Evolutionary conservation across 2,113 vertebrate genomes (phyloP).

Genomic region (Gymnorhina tibicen): DNA sequence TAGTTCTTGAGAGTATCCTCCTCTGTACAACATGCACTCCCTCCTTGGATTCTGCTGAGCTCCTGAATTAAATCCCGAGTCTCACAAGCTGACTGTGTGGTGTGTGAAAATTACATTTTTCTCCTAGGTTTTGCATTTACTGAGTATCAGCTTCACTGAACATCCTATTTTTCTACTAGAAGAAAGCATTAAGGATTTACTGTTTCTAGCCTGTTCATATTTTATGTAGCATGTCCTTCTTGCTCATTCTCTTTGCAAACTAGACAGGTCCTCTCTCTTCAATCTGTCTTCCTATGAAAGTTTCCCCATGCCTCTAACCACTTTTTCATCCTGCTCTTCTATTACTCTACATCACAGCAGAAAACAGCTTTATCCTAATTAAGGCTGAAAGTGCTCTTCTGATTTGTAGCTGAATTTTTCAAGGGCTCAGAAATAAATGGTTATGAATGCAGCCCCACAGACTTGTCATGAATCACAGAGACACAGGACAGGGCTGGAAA

Average conservation of each 20-base stretch:
- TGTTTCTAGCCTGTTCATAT: background rate
- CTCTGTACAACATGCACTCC: fast-evolving
- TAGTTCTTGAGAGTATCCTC: background rate
- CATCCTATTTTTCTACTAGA: background rate
- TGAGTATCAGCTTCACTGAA: background rate
- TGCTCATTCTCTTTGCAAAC: background rate
- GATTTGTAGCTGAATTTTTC: background rate
- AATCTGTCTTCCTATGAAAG: background rate
- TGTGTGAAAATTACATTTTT: background rate
- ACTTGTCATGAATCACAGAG: background rate
- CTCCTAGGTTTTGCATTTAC: background rate
- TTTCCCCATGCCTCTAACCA: background rate
- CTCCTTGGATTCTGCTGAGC: background rate
- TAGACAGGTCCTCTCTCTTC: background rate
- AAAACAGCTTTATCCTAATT: background rate
- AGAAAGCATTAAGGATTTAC: background rate
- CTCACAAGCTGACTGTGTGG: background rate
- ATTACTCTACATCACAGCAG: background rate
- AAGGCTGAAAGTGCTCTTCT: background rate
- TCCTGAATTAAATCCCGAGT: background rate
- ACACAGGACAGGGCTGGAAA: background rate
- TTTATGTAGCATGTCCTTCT: background rate
- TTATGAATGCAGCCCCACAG: background rate
- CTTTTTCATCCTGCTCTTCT: background rate
- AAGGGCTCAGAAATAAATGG: background rate